Evolutionary conservation across 2,113 vertebrate genomes (phyloP), one percentile per base, ranked within the genome.

Genomic region (Petrocephalus microphthalmus): DNA sequence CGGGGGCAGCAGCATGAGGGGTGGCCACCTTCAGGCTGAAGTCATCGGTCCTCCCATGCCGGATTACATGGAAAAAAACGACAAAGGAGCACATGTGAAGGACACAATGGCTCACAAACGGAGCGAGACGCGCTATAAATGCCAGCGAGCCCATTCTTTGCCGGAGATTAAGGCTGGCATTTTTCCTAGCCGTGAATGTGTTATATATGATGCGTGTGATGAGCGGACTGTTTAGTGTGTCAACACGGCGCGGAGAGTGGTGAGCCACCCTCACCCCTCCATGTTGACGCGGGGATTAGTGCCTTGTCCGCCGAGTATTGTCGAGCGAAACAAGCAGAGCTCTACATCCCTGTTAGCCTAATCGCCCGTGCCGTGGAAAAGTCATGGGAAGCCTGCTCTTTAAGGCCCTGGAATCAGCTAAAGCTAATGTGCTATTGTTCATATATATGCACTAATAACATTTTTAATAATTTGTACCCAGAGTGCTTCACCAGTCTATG

Each of bases 41-140:
- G 45, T 54, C 87, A 56, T 90, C 85, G 78, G 82, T 83, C 88
- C 87, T 89, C 89, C 88, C 64, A 78, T 42, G 29, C 57, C 1
- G 86, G 87, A 45, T 78, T 52, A 3, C 52, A 29, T 56, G 78
- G 42, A 85, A 25, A 37, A 45, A 52, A 53, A 51, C 13, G 37
- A 25, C 5, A 4, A 85, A 85, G 2, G 49, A 37, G n/a, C 25
- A 15, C 25, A 85, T 29, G 25, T 10, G 0, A 13, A 53, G 11
- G 5, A 51, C 11, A 88, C 64, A 86, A 54, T 84, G 51, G 53
- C 87, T n/a, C 33, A 49, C 47, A 84, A 51, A 89, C 84, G 33
- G 53, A 90, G 84, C 25, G 85, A 84, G 90, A 88, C 91, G 90
- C 88, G 87, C 89, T 89, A 91, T 91, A 90, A 91, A 91, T 25